Evolutionary conservation across 2,113 vertebrate genomes (phyloP).

Genomic region (Herpailurus yagouaroundi): DNA sequence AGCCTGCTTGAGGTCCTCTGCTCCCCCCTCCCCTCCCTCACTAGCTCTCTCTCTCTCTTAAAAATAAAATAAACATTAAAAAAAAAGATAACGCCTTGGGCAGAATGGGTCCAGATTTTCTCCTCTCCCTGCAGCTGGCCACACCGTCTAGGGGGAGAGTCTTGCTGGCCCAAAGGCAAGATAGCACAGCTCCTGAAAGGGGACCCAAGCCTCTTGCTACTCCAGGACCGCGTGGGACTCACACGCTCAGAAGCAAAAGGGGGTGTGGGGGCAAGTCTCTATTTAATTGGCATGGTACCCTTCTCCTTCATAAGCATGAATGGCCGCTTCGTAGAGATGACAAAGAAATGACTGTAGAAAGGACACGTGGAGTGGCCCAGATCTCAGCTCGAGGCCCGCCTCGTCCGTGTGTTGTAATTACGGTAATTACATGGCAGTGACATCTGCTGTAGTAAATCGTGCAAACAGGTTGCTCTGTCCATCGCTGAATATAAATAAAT

Average conservation of each 20-base stretch:
- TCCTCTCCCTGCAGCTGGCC: background rate
- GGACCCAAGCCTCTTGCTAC: background rate
- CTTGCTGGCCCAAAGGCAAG: background rate
- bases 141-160: background rate
- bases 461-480: rapidly evolving
- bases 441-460: rapidly evolving
- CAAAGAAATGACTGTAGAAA: background rate
- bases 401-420: rapidly evolving
- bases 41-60: too few relatives aligned
- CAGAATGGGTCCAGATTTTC: background rate
- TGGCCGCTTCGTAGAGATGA: background rate
- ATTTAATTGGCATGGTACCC: rapidly evolving
- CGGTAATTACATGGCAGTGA: rapidly evolving
- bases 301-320: background rate
- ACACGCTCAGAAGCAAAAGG: background rate
- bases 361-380: rapidly evolving
- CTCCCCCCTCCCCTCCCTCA: too few relatives aligned
- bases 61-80: too few relatives aligned
- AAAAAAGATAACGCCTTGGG: background rate
- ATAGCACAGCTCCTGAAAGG: background rate
- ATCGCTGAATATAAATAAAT: background rate
- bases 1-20: too few relatives aligned
- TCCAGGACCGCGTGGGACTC: background rate
- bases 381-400: background rate
- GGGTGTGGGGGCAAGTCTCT: rapidly evolving